Conservation (phyloP, 2,888 invertebrate genomes). For the Andrena fulva region DNA sequence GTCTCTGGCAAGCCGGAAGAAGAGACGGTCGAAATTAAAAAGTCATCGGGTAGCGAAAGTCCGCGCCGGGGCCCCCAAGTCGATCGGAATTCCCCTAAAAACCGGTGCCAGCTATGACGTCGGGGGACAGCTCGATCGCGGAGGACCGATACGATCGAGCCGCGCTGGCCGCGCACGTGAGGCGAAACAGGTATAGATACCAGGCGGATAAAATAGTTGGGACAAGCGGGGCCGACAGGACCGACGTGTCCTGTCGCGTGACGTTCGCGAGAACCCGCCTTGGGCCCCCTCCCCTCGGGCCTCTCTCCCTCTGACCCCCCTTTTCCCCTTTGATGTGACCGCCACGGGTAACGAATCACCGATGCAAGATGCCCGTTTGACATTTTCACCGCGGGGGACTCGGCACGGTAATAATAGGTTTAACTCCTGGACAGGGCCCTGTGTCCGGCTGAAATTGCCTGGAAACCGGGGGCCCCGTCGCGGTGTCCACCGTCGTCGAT, state of each 20-base stretch:
- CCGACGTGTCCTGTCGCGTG: slow-evolving; percentile 72
- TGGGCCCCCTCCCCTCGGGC: neutral
- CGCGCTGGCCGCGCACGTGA: slow-evolving; percentile 29
- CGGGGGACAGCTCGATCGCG: slow-evolving; percentile 19
- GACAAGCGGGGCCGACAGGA: slow-evolving; percentile 54
- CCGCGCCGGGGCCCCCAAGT: neutral
- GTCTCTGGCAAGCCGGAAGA: too few species aligned
- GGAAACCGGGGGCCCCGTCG: slow-evolving; percentile 70
- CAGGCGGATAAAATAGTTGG: slow-evolving; percentile 58
- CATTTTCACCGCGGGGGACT: slow-evolving; percentile 82
- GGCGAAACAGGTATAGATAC: slow-evolving; percentile 49
- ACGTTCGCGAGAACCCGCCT: slow-evolving; percentile 64
- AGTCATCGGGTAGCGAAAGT: neutral
- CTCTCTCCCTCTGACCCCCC: neutral
- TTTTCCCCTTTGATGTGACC: slow-evolving; percentile 67
- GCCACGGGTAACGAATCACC: slow-evolving; percentile 67
- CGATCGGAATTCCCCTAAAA: slow-evolving; percentile 10
- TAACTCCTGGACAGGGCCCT: slow-evolving; percentile 74
- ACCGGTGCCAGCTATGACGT: neutral
- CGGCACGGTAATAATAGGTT: slow-evolving; percentile 82
- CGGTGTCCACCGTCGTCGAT: slow-evolving; percentile 54
- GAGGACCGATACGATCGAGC: slow-evolving; percentile 19
- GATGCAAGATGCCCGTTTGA: slow-evolving; percentile 78
- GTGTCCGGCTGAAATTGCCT: slow-evolving; percentile 80
- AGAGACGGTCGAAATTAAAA: neutral